These are phyloP conservation scores for Syrmaticus mikado DNA, from an alignment of 2,113 vertebrate genomes.

Conservation along the genomic window DNA sequence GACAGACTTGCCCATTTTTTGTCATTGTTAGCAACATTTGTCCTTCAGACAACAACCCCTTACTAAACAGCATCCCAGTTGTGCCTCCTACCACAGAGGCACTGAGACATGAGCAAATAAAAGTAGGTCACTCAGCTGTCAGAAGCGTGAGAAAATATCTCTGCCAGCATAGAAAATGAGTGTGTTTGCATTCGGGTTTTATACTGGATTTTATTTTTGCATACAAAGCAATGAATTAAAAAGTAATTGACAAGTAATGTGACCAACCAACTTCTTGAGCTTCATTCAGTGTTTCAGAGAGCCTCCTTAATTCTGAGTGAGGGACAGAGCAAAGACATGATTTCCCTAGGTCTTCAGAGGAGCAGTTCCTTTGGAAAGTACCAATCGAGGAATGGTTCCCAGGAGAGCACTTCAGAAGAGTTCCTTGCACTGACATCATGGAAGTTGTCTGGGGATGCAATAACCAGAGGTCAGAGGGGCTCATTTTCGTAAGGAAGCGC, in stretches of 20 bases:
- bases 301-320: not conserved
- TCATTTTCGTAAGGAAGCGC: constrained; percentile 9
- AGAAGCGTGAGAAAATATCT: not conserved
- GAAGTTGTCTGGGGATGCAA: not conserved
- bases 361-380: constrained; percentile 4
- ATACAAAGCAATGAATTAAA: constrained; percentile 7
- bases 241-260: not conserved
- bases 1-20: not conserved
- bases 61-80: not conserved
- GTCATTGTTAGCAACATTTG: not conserved
- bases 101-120: not conserved
- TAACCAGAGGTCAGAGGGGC: not conserved
- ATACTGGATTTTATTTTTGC: not conserved
- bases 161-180: not conserved
- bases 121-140: constrained; percentile 36
- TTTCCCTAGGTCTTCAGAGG: not conserved
- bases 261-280: not conserved
- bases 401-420: not conserved
- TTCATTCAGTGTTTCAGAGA: not conserved
- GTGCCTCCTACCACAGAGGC: not conserved
- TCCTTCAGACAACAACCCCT: not conserved
- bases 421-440: not conserved
- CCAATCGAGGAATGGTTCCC: not conserved
- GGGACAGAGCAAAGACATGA: not conserved
- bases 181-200: not conserved